Evolutionary conservation across 2,888 invertebrate species (phyloP), one percentile per base, ranked within the genome.

Genomic region (Harpalus rufipes): DNA sequence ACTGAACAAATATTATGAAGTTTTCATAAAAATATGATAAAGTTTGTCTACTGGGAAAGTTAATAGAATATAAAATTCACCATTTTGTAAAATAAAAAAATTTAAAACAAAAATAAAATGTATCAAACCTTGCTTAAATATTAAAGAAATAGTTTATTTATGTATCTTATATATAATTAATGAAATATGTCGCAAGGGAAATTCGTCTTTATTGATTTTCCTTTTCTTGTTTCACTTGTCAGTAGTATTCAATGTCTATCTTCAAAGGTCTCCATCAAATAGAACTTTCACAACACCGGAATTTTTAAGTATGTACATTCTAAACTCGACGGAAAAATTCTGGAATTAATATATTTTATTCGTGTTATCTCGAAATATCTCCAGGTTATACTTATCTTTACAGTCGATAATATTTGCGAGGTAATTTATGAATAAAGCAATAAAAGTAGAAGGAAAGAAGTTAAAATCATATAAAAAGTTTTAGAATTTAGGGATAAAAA

Each of bases 381-480:
- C 59, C 14, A 61, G 59, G 14, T 61, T 32, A 32, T 4, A 32
- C 59, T 18, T 5, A 8, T 61, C 59, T 61, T 61, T 61, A 61
- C 18, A 7, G 59, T 16, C 59, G 59, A 61, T 61, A 61, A 61
- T 61, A 61, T 61, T 61, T 61, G 59, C 14, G 59, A 16, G 18
- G 59, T 61, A 61, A 61, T 61, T 61, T 16, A 61, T 61, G 16
- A 61, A 61, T 61, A 61, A 61, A 51, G 44, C 44, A 51, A 51
- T 51, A 51, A 51, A 51, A 51, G 44, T 51, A 12, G 44, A 51
- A 51, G 10, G 12, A 51, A 61, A 61, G 59, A 61, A 14, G 59
- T 61, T 61, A 61, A 61, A 61, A 61, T 18, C 59, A 61, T 16
- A 14, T 14, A 61, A 61, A 61, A 61, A 61, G 16, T 16, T 61